These are phyloP conservation scores for Chlorops oryzae DNA, from an alignment of 1,140 invertebrate genomes.

Conservation along the genomic window DNA sequence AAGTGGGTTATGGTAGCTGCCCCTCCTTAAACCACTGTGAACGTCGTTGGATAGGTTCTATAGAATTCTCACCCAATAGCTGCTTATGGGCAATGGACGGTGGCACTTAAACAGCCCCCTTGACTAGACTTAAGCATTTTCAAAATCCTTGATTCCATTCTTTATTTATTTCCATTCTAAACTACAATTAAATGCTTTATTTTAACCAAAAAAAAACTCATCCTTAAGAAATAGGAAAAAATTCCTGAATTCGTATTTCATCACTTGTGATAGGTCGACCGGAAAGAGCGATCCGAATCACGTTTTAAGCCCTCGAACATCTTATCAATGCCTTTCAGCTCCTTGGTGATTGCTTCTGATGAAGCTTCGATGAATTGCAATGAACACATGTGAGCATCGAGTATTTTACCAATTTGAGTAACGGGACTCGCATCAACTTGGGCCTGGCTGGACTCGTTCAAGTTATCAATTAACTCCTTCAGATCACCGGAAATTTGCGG, in stretches of 20 bases:
- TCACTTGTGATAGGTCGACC: conserved; percentile 52
- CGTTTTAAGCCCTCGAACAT: conserved; percentile 71
- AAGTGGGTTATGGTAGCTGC: too few relatives aligned
- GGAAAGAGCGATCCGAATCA: conserved; percentile 66
- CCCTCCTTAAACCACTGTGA: too few relatives aligned
- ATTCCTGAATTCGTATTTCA: neutral
- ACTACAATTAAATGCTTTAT: conserved; percentile 7
- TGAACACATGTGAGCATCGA: conserved; percentile 95
- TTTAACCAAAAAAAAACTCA: conserved; percentile 1
- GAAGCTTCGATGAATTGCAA: conserved; percentile 87
- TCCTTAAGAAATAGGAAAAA: neutral
- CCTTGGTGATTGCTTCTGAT: conserved; percentile 64
- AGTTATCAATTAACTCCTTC: conserved; percentile 89
- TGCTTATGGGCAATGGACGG: conserved; percentile 66
- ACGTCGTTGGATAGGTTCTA: conserved; percentile 48
- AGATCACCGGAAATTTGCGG: conserved; percentile 92
- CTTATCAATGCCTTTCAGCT: conserved; percentile 76
- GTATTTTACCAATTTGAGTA: conserved; percentile 83
- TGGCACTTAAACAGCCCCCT: conserved; percentile 55
- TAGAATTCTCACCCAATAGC: conserved; percentile 70
- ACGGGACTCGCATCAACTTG: conserved; percentile 85
- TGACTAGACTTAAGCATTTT: conserved; percentile 64
- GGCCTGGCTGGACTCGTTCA: conserved; percentile 80
- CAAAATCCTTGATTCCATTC: conserved; percentile 51
- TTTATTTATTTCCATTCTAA: conserved; percentile 9